Evolutionary conservation across 2,888 invertebrate species (phyloP), one percentile per base, ranked within the genome.

Genomic region (Lasiommata megera): DNA sequence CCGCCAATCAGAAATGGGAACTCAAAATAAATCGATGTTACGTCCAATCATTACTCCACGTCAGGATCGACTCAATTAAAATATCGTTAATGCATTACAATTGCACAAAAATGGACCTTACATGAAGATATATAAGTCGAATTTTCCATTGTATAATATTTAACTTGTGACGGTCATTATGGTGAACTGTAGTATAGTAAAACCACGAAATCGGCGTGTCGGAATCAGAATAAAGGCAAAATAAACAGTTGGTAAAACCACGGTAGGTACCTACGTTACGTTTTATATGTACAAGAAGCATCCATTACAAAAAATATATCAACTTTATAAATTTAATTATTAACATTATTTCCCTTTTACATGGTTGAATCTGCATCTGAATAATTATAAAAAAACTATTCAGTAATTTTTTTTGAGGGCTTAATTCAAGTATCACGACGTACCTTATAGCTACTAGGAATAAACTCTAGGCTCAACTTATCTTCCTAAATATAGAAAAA

Each of bases 11-110:
- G 79, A 85, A 84, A 85, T 83, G 84, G 87, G 89, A 89, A 89
- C 82, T 88, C 82, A 72, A 88, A 89, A 90, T 88, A 89, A 90
- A 90, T 90, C 89, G 88, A 86, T 84, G 88, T 87, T 83, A 84
- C 89, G 83, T 89, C 89, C 89, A 90, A 90, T 89, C 89, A 90
- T 90, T 90, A 90, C 82, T 90, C 88, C 70, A 88, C 81, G 90
- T 90, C 90, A 85, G 84, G 85, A 84, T 88, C 85, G 80, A 88
- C 88, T 89, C 89, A 89, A 90, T 90, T 90, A 90, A 90, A 90
- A 90, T 89, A 89, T 90, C 90, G 88, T 90, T 89, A 90, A 89
- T 85, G 82, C 66, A 67, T 64, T 61, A 68, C 68, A 74, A 74
- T 67, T 72, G 69, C 71, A 71, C 73, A 68, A 87, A 84, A 80